phyloP scores from a whole-genome alignment of 2,888 invertebrate species.

The Nesidiocoris tenuis region DNA sequence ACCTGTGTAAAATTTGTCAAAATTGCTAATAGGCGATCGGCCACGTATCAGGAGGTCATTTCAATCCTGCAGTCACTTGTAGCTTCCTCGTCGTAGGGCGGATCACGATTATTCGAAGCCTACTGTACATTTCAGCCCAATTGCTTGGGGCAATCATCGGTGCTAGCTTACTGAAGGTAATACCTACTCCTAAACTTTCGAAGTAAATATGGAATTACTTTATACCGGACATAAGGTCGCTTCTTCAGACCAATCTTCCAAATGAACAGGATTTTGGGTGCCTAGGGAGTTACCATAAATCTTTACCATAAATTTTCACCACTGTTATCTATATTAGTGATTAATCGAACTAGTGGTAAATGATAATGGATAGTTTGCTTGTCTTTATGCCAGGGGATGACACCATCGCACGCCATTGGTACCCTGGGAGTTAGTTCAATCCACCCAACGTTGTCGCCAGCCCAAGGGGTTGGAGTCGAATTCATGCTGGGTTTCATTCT shows the following conservation, averaged over 20 bases:
- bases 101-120: constrained; percentile 69
- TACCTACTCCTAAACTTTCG: constrained; percentile 46
- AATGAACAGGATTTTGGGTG: too few species aligned
- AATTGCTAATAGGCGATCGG: constrained; percentile 77
- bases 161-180: constrained; percentile 70
- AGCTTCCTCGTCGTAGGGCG: constrained; percentile 78
- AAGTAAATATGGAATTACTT: too few species aligned
- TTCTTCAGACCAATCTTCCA: too few species aligned
- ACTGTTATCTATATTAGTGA: neutral
- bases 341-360: too few species aligned
- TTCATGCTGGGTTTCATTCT: constrained; percentile 88
- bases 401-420: constrained; percentile 62
- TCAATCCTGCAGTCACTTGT: constrained; percentile 88
- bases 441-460: constrained; percentile 62
- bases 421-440: constrained; percentile 70
- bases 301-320: neutral
- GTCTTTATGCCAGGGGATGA: constrained; percentile 71
- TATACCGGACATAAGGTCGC: too few species aligned
- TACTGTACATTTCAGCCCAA: constrained; percentile 80
- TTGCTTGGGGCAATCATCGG: constrained; percentile 80
- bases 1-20: too few species aligned
- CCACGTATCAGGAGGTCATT: constrained; percentile 85
- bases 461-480: constrained; percentile 86
- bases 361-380: too few species aligned
- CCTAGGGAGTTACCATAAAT: neutral